Conservation (phyloP, 2,113 vertebrate species). For the Alouatta palliata region DNA sequence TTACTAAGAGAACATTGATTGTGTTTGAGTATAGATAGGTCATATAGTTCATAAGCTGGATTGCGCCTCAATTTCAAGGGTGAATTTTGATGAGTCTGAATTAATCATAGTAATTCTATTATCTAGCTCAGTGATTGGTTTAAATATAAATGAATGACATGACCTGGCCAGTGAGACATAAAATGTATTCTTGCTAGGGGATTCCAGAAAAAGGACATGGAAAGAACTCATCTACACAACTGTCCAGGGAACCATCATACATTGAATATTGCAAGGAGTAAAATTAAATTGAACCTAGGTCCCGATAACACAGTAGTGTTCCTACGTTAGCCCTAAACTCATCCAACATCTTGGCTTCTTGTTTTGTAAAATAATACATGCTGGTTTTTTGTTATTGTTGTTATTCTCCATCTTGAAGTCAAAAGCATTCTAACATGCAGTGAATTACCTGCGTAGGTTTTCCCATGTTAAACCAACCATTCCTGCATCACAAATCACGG, state of each 20-base stretch:
- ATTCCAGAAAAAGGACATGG: background rate
- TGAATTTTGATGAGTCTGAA: slow-evolving; percentile 22
- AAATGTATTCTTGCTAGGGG: background rate
- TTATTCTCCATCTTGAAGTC: background rate
- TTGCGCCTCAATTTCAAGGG: background rate
- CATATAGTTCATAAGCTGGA: background rate
- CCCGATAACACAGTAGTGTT: background rate
- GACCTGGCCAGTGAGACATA: background rate
- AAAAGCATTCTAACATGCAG: background rate
- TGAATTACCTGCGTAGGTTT: background rate
- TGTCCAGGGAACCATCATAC: background rate
- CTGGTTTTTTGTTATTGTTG: background rate
- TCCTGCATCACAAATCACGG: background rate
- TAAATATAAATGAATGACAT: background rate
- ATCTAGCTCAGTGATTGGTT: background rate
- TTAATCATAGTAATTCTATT: background rate
- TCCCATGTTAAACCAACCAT: background rate
- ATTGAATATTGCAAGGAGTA: background rate
- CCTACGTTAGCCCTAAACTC: background rate
- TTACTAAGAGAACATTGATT: background rate
- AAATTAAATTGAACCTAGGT: background rate
- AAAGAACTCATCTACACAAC: background rate
- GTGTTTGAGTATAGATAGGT: background rate
- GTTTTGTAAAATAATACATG: background rate
- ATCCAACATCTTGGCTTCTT: background rate